Evolutionary conservation across 2,797 vertebrate genomes (phyloP).

Genomic region (Graptemys geographica): DNA sequence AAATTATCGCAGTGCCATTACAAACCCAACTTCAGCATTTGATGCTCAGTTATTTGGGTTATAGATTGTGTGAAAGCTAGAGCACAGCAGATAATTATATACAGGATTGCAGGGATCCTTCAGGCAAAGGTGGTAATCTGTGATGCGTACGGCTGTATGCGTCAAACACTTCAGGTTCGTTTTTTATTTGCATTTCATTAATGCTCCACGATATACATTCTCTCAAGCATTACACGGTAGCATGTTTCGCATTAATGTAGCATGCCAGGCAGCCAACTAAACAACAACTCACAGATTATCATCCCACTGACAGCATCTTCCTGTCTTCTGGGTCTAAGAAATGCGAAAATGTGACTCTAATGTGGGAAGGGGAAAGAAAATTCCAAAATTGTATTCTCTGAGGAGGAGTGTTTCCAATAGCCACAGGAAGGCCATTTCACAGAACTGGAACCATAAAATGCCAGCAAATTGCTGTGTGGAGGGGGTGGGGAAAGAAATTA

Average conservation of each 20-base stretch:
- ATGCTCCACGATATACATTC: not conserved
- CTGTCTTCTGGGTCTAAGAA: not conserved
- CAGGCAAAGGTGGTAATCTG: conserved; percentile 20
- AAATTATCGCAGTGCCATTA: conserved; percentile 9
- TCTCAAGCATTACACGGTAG: not conserved
- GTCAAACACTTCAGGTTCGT: not conserved
- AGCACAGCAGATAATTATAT: not conserved
- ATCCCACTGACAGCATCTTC: not conserved
- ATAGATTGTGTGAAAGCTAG: conserved; percentile 12
- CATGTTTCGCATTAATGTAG: conserved; percentile 1
- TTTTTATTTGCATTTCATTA: conserved; percentile 38
- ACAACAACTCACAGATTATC: not conserved
- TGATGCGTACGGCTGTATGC: conserved; percentile 16
- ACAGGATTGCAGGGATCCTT: conserved; percentile 2
- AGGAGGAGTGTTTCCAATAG: not conserved
- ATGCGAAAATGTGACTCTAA: not conserved
- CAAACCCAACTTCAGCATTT: not conserved
- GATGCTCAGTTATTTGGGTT: conserved; percentile 16
- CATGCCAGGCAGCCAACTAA: not conserved
- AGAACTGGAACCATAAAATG: not conserved
- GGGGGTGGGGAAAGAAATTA: not conserved
- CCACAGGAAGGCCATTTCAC: not conserved
- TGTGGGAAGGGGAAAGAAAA: not conserved
- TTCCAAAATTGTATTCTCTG: not conserved
- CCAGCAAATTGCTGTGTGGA: not conserved